A percentile compares a stretch with the other conserved stretches of the same genome.
Evolutionary conservation across 2,113 vertebrate genomes (phyloP).

Genomic region (Barnardius zonarius): DNA sequence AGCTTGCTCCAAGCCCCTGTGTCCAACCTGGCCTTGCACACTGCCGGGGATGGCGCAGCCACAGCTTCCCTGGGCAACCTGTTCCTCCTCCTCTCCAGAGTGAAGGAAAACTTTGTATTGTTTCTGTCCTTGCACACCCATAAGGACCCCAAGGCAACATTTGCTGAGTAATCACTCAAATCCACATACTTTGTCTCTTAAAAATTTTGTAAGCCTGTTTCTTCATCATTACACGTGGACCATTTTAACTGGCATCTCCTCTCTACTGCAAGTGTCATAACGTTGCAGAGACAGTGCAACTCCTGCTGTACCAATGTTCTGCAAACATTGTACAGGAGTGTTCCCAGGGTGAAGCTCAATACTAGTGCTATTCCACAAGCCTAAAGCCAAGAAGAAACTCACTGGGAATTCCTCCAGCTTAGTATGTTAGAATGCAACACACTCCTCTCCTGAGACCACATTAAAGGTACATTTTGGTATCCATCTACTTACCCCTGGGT

Average conservation of each 20-base stretch:
- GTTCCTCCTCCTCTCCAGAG: neutral
- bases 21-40: neutral
- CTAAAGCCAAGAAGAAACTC: neutral
- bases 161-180: neutral
- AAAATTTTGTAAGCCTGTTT: neutral
- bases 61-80: neutral
- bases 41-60: neutral
- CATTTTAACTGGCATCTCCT: neutral
- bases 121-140: neutral
- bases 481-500: conserved; percentile 86
- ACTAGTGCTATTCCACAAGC: neutral
- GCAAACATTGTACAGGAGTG: neutral
- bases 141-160: neutral
- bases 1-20: neutral
- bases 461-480: neutral
- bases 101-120: neutral
- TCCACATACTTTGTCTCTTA: neutral
- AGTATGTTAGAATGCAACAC: rapidly evolving
- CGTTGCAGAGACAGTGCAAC: neutral
- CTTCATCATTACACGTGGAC: neutral
- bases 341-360: neutral
- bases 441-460: neutral
- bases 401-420: neutral
- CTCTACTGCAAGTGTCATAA: neutral
- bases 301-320: too few relatives aligned